These are phyloP conservation scores for Eupithecia dodoneata DNA, from an alignment of 2,888 invertebrate species.

Conservation along the genomic window DNA sequence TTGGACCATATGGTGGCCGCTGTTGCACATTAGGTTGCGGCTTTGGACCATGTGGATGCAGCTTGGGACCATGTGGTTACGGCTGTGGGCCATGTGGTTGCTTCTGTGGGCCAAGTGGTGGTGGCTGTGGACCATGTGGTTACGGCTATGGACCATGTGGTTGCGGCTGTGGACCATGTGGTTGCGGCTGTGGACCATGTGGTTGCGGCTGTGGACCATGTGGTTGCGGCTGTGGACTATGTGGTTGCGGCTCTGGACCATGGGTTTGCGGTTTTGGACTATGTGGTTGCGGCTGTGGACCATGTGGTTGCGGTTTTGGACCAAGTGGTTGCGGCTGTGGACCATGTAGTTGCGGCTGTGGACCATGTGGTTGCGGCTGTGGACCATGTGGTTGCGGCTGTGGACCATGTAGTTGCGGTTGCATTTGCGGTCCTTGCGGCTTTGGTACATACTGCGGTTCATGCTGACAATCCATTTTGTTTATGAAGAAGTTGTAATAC, in stretches of 20 bases:
- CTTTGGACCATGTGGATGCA: too few relatives aligned
- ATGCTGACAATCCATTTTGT: too few relatives aligned
- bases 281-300: constrained; percentile 11
- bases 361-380: too few relatives aligned
- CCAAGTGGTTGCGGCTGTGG: too few relatives aligned
- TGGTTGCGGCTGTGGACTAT: constrained; percentile 26
- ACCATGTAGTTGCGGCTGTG: too few relatives aligned
- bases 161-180: constrained; percentile 21
- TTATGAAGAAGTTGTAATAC: too few relatives aligned
- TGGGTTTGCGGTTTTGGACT: constrained; percentile 16
- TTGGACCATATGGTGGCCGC: constrained; percentile 9
- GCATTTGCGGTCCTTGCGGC: too few relatives aligned
- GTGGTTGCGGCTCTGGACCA: constrained; percentile 3
- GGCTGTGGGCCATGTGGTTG: constrained; percentile 12
- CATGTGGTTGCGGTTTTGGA: neutral
- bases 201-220: constrained; percentile 32
- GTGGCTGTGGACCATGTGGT: constrained; percentile 25
- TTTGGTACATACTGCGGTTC: too few relatives aligned
- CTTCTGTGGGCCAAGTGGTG: constrained; percentile 26
- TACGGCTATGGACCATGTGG: constrained; percentile 37
- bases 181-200: constrained; percentile 34
- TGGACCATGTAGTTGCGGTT: too few relatives aligned
- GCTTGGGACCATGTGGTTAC: neutral
- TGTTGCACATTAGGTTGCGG: neutral
- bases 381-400: too few relatives aligned